Conservation (phyloP, 2,113 vertebrate genomes). For the Saguinus midas region DNA sequence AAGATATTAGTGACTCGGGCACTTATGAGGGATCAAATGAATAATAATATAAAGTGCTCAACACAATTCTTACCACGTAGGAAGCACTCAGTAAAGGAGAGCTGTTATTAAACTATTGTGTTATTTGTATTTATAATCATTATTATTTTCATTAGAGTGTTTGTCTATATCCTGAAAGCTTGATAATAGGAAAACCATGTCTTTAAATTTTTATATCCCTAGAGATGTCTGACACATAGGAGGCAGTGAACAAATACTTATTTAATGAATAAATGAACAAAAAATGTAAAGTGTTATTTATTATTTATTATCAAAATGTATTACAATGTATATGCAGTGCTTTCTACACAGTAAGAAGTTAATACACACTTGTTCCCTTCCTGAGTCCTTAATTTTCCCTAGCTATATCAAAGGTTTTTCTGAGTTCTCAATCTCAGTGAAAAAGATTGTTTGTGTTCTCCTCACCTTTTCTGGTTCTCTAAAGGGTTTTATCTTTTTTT, state of each 20-base stretch:
- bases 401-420: background rate
- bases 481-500: background rate
- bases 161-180: background rate
- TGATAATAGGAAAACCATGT: background rate
- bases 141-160: background rate
- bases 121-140: background rate
- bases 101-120: background rate
- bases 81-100: background rate
- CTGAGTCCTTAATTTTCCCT: background rate
- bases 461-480: background rate
- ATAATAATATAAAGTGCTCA: background rate
- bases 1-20: background rate
- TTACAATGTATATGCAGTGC: background rate
- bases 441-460: background rate
- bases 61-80: background rate
- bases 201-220: conserved; percentile 13
- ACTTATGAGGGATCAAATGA: background rate
- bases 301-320: background rate
- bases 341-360: background rate
- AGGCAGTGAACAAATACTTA: conserved; percentile 18
- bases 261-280: background rate
- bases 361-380: background rate
- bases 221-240: background rate
- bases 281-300: background rate
- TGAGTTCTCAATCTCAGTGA: background rate